These are phyloP conservation scores for Drosophila mayaguana DNA, from an alignment of 2,888 invertebrate genomes.

Conservation along the genomic window DNA sequence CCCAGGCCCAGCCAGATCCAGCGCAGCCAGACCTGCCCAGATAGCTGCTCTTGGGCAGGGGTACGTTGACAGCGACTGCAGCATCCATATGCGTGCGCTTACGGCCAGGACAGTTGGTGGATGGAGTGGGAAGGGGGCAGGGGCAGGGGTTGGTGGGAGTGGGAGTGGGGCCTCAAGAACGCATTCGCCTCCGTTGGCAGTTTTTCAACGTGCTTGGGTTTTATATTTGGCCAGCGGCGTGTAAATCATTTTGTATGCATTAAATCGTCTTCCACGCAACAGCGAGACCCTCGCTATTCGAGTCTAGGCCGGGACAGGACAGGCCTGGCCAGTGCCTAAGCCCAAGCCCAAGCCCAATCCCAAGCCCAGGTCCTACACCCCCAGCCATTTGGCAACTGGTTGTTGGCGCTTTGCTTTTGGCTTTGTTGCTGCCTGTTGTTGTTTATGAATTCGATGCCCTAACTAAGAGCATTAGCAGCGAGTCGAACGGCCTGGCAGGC, in stretches of 20 bases:
- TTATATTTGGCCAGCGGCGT: conserved; percentile 76
- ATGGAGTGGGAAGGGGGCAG: too few relatives aligned
- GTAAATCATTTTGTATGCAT: conserved; percentile 82
- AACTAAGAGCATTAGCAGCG: neutral
- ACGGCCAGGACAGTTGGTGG: conserved; percentile 13
- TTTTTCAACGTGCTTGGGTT: conserved; percentile 51
- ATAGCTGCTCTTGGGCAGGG: conserved; percentile 21
- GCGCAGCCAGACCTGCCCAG: conserved; percentile 25
- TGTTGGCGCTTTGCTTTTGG: conserved; percentile 30
- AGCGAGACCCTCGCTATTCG: conserved; percentile 6
- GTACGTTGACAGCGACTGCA: conserved; percentile 45
- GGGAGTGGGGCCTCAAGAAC: neutral
- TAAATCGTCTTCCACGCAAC: conserved; percentile 72
- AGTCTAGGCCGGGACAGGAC: neutral
- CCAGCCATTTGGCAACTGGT: conserved; percentile 17
- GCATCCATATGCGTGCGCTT: conserved; percentile 39
- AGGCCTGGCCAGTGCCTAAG: neutral
- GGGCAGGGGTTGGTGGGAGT: neutral
- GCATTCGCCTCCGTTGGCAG: conserved; percentile 14
- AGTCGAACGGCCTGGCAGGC: neutral
- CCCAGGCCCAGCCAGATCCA: neutral
- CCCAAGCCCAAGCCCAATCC: neutral
- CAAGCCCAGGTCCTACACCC: neutral
- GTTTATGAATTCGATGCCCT: conserved; percentile 2
- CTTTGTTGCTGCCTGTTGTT: conserved; percentile 36